Evolutionary conservation across 2,113 vertebrate species (phyloP).

Genomic region (Coracopsis vasa): DNA sequence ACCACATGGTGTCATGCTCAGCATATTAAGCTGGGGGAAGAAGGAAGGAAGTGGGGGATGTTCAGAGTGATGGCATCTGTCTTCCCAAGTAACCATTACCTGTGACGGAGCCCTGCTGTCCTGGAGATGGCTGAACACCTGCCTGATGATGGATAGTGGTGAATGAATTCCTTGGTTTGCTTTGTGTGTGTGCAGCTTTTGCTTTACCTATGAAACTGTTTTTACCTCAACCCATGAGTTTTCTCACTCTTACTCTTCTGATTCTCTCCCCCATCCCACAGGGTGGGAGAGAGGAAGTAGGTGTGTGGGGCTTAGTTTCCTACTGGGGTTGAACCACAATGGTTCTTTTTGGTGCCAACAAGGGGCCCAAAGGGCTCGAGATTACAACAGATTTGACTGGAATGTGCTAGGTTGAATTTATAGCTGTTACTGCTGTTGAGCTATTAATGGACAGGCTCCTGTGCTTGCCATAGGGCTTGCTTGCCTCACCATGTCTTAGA

Average conservation of each 20-base stretch:
- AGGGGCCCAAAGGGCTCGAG: background rate
- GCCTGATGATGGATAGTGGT: background rate
- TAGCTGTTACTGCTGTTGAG: background rate
- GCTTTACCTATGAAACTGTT: background rate
- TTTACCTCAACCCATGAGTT: background rate
- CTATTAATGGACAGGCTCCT: background rate
- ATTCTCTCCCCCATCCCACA: background rate
- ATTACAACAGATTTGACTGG: background rate
- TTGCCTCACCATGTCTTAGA: background rate
- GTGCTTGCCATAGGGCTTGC: background rate
- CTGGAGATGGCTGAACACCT: background rate
- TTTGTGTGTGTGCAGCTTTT: background rate
- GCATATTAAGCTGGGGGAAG: background rate
- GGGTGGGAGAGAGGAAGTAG: background rate
- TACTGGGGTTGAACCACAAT: background rate
- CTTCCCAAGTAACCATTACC: background rate
- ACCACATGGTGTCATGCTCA: background rate
- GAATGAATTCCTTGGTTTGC: background rate
- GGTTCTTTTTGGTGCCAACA: background rate
- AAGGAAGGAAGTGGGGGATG: background rate
- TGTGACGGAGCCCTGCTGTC: background rate
- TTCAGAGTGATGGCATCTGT: background rate
- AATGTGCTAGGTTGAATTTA: background rate
- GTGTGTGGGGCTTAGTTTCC: background rate
- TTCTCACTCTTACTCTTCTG: background rate